Conservation (phyloP, 1,140 invertebrate species). For the Drosophila littoralis region DNA sequence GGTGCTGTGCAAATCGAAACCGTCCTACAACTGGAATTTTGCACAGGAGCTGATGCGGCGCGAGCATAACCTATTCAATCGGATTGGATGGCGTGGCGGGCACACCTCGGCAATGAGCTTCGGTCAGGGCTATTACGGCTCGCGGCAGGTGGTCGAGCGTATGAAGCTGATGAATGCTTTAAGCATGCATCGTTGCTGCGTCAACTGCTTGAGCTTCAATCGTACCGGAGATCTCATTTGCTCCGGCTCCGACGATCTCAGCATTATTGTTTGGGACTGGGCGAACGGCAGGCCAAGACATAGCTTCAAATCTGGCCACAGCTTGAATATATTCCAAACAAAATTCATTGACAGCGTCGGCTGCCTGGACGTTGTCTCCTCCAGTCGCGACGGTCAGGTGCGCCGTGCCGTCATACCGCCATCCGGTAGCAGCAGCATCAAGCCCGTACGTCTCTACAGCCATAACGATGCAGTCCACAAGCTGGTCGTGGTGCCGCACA, state of each 20-base stretch:
- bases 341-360: conserved; percentile 87
- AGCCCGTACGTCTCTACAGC: conserved; percentile 57
- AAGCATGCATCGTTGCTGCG: conserved; percentile 93
- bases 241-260: conserved; percentile 95
- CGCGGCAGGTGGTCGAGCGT: conserved; percentile 92
- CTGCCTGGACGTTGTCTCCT: conserved; percentile 93
- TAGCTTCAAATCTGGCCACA: conserved; percentile 91
- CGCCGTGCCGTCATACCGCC: conserved; percentile 75
- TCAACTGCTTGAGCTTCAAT: conserved; percentile 97
- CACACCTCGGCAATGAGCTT: conserved; percentile 56
- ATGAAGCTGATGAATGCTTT: conserved; percentile 92
- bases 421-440: conserved; percentile 55
- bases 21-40: conserved; percentile 58
- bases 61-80: conserved; percentile 67
- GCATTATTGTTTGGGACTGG: conserved; percentile 96
- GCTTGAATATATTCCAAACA: conserved; percentile 95
- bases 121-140: conserved; percentile 90
- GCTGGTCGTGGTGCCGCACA: conserved; percentile 85
- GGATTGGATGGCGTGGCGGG: conserved; percentile 59
- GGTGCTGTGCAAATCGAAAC: conserved; percentile 65
- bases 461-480: conserved; percentile 78
- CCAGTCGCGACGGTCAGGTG: conserved; percentile 95
- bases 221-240: conserved; percentile 85
- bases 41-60: conserved; percentile 63
- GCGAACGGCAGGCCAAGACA: conserved; percentile 88